Evolutionary conservation across 1,140 invertebrate genomes (phyloP), one percentile per base, ranked within the genome.

Genomic region (Berghia stephanieae): DNA sequence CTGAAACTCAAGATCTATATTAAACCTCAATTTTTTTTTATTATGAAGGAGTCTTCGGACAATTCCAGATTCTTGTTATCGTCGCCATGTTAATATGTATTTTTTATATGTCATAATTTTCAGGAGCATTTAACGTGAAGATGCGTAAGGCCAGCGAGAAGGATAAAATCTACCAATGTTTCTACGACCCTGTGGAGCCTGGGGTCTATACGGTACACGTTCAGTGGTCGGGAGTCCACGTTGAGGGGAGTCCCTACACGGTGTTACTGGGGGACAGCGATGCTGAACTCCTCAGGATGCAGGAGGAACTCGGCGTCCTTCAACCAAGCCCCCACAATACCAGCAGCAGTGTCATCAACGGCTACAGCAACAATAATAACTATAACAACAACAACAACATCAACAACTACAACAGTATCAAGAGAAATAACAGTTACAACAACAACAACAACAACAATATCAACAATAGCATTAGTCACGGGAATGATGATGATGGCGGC

Each of bases 201-300:
- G 98, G 98, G 21, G 96, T 99, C 90, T 99, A 99, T 88, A 92
- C 96, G 60, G 95, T 99, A 0, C 96, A 99, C 89, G 96, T 99
- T 1, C 95, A 97, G 89, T 99, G 97, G 98, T 97, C 97, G 34
- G 97, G 96, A 38, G 94, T 97, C 83, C 93, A 98, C 83, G 96
- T 87, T 6, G 73, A 75, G 0, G 80, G 82, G 13, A 85, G 83
- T 70, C 86, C 86, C 4, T 87, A 78, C 80, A 80, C 57, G 0
- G 83, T 86, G 5, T 63, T 83, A 8, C 76, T 87, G 46, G 81
- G 79, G 0, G 63, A 75, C 34, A 79, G 60, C 31, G 72, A 71
- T 52, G 93, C 93, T 85, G 96, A 86, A 63, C 80, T 85, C n/a
- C 75, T 80, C 3, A 38, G 66, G 27, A 79, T 83, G 69, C 34